phyloP scores from a whole-genome alignment of 2,888 invertebrate genomes.

The Pachymerium ferrugineum region DNA sequence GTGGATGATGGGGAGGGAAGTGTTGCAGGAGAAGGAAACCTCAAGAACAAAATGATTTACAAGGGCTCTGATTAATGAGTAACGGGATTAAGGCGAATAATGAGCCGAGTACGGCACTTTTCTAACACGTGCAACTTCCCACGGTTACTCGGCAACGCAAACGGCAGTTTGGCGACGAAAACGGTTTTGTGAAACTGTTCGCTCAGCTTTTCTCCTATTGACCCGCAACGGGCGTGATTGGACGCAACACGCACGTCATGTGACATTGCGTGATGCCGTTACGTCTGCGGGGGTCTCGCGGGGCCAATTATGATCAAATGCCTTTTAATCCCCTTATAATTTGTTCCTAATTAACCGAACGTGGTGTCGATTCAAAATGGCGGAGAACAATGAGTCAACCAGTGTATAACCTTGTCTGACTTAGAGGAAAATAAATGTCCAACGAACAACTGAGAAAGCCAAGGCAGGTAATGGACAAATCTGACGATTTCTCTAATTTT shows the following conservation, averaged over 20 bases:
- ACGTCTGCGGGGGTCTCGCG: not conserved
- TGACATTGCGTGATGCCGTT: constrained; percentile 1
- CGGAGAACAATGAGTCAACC: not conserved
- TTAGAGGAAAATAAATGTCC: no score
- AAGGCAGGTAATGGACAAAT: no score
- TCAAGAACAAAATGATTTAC: constrained; percentile 30
- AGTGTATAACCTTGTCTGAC: no score
- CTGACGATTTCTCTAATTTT: no score
- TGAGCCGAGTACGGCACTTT: constrained; percentile 2
- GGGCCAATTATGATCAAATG: not conserved
- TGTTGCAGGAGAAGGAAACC: not conserved
- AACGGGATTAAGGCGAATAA: constrained; percentile 26
- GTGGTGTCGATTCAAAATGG: not conserved
- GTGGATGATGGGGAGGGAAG: not conserved
- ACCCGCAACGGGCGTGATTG: not conserved
- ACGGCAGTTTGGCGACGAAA: not conserved
- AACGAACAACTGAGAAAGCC: no score
- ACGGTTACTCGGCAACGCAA: constrained; percentile 29
- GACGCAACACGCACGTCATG: not conserved
- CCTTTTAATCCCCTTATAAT: constrained; percentile 28
- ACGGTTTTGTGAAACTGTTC: not conserved
- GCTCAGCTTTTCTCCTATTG: not conserved
- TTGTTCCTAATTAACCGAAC: constrained; percentile 23
- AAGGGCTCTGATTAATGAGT: constrained; percentile 32
- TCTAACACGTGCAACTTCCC: constrained; percentile 25